phyloP scores from a whole-genome alignment of 2,113 vertebrate genomes.

The Trinectes maculatus region DNA sequence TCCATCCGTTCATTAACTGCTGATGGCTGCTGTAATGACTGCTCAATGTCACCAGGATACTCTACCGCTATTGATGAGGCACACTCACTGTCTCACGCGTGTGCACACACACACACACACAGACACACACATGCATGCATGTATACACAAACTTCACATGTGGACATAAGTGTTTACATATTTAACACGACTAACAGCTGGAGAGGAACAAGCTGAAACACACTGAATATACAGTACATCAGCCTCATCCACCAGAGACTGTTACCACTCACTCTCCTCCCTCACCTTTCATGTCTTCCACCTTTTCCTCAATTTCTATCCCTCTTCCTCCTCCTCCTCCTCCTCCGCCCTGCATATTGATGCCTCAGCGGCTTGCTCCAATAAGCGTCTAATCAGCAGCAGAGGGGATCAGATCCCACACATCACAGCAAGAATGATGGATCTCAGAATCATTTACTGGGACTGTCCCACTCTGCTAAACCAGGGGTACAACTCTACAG shows the following conservation, averaged over 20 bases:
- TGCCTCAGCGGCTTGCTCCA: constrained; percentile 72
- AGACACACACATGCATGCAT: constrained; percentile 9
- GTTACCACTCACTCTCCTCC: constrained; percentile 8
- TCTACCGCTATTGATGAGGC: constrained; percentile 77
- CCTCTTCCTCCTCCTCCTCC: not conserved
- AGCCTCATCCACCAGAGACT: constrained; percentile 50
- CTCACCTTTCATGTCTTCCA: constrained; percentile 6
- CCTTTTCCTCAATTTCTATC: not conserved
- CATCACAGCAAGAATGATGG: constrained; percentile 78
- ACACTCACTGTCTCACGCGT: constrained; percentile 24
- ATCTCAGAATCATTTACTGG: constrained; percentile 82
- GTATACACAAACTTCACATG: not conserved
- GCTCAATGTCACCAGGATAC: constrained; percentile 84
- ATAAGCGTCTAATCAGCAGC: constrained; percentile 82
- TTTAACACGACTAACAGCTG: too few relatives aligned
- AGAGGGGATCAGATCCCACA: constrained; percentile 75
- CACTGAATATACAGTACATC: not conserved
- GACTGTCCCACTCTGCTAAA: constrained; percentile 72
- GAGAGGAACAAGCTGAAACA: not conserved
- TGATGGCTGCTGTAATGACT: constrained; percentile 84
- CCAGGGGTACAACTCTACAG: constrained; percentile 56
- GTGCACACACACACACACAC: constrained; percentile 27
- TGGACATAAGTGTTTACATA: not conserved
- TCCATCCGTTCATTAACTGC: constrained; percentile 88
- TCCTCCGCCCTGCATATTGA: constrained; percentile 71